Percentiles rank a stretch among this genome's conserved stretches.
Evolutionary conservation across 2,113 vertebrate genomes (phyloP).

Genomic region (Thamnophis sirtalis): DNA sequence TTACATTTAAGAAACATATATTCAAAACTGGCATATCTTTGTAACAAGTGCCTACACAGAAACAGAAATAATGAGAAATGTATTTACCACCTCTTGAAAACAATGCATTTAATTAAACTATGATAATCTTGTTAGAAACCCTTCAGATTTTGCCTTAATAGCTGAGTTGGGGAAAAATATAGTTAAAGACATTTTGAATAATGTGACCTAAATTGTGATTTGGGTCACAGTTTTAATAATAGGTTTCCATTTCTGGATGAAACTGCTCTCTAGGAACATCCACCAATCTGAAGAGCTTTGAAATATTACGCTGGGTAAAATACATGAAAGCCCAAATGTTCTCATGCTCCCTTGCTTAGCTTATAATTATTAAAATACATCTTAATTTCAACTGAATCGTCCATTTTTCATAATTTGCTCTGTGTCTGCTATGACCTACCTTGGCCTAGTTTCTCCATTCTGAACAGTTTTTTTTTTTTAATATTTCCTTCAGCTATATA

Average conservation of each 20-base stretch:
- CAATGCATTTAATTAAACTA: neutral
- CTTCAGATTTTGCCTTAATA: neutral
- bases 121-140: neutral
- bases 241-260: conserved; percentile 5
- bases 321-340: neutral
- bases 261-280: conserved; percentile 1
- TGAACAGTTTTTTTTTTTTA: neutral
- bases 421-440: neutral
- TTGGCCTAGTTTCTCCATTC: conserved; percentile 14
- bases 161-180: neutral
- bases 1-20: neutral
- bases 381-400: conserved; percentile 20
- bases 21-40: neutral
- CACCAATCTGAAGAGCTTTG: neutral
- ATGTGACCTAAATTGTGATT: neutral
- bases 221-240: conserved; percentile 8
- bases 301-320: conserved; percentile 2
- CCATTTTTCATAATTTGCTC: conserved; percentile 8
- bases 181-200: neutral
- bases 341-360: neutral
- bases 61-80: neutral
- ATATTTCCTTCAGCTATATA: neutral
- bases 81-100: neutral
- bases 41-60: neutral
- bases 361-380: conserved; percentile 22